Evolutionary conservation across 2,888 invertebrate species (phyloP), one percentile per base, ranked within the genome.

Genomic region (Coenonympha arcania): DNA sequence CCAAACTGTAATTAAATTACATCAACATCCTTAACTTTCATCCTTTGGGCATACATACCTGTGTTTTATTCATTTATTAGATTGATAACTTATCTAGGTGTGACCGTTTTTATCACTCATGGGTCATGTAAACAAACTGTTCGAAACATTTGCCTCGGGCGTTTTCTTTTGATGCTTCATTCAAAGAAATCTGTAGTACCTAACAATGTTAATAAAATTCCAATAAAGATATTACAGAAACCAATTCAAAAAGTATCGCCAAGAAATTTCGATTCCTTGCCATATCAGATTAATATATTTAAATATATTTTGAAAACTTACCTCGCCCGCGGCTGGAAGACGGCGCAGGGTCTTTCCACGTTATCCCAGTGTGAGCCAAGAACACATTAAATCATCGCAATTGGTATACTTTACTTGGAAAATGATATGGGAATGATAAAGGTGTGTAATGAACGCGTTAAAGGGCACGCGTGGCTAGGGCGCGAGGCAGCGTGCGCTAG

Each of bases 401-500:
- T 16, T 8, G 16, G 45, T 24, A 24, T 20, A 34, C 19, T 45
- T 48, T 50, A 30, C 53, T 50, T 31, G 40, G 36, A 39, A 36
- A 59, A 53, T 53, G 49, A 57, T 56, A 54, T 42, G 34, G 44
- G 47, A 56, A 58, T 60, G 58, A 61, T 57, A 57, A 54, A 60
- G 57, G 55, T 62, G 61, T 55, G 54, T 61, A 64, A 63, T 64
- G 62, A 65, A 62, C 60, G 57, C 57, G 59, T 58, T 62, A 59
- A 57, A 61, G 50, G 53, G 55, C 56, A 54, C 62, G 64, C 56
- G 61, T 66, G 63, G 64, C 68, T 61, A 52, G 56, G 60, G 58
- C 62, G 58, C 62, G 62, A 59, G 65, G 60, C 77, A 71, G 60
- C 68, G 64, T 57, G 60, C 78, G 68, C 81, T 69, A 68, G 76